phyloP scores from a whole-genome alignment of 2,888 invertebrate species.

The Camponotus fellah region DNA sequence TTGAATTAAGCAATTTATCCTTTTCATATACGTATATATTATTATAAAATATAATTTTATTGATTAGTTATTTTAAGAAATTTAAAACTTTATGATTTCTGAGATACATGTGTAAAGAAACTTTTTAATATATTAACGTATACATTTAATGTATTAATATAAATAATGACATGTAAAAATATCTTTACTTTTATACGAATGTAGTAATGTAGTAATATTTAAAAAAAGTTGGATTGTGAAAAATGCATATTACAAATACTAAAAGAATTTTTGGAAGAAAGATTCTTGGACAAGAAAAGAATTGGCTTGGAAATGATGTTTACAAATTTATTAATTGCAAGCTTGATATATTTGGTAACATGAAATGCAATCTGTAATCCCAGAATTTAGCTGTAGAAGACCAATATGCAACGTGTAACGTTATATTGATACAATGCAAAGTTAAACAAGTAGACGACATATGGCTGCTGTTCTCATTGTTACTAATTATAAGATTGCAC shows the following conservation, averaged over 20 bases:
- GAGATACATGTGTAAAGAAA: too few relatives aligned
- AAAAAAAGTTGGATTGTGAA: neutral
- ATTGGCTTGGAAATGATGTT: neutral
- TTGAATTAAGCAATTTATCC: neutral
- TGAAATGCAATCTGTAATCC: slow-evolving; percentile 19
- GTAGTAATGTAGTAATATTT: neutral
- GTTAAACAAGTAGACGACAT: slow-evolving; percentile 57
- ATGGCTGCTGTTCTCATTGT: slow-evolving; percentile 39
- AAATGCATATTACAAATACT: neutral
- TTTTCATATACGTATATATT: neutral
- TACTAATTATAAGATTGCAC: slow-evolving; percentile 52
- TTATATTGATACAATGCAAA: slow-evolving; percentile 61
- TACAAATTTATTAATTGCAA: slow-evolving; percentile 7
- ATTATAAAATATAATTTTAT: neutral
- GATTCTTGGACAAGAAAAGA: neutral
- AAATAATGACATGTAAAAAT: neutral
- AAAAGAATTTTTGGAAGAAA: neutral
- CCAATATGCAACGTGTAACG: slow-evolving; percentile 60
- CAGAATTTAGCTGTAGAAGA: slow-evolving; percentile 28
- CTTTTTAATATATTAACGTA: neutral
- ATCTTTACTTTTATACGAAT: neutral
- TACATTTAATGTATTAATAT: neutral
- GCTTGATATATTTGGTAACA: neutral
- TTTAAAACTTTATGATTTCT: neutral
- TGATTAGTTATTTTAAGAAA: neutral